Evolutionary conservation across 2,888 invertebrate species (phyloP), one percentile per base, ranked within the genome.

Genomic region (Heliothis peltigera): DNA sequence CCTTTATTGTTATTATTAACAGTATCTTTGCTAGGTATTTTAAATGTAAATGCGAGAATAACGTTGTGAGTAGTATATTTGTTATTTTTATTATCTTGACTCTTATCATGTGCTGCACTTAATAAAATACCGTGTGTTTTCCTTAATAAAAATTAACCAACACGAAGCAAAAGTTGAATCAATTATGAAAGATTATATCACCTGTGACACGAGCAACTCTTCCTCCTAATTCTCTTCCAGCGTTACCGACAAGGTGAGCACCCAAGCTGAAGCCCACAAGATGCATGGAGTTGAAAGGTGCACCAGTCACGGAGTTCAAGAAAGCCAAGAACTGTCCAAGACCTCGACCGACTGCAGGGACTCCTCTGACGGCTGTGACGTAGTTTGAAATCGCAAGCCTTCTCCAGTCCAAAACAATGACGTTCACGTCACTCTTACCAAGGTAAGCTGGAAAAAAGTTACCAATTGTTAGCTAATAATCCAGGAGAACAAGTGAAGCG

Each of bases 221-320:
- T 39, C 92, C 89, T 0, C 84, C 63, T 2, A 89, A 69, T 35
- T 81, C 75, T 21, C 87, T 81, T 1, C 91, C 92, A 70, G 91
- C 89, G 18, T 86, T 89, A 8, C 91, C 92, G 4, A 87, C 92
- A 0, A 93, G 65, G 59, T 95, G 94, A 39, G 91, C 88, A 1
- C 95, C 94, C 47, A 94, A 84, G 75, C 92, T 92, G 80, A 92
- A 91, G 4, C 95, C 95, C 4, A 93, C 79, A 2, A 94, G 62
- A 60, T 94, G 94, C 70, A 93, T 83, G 46, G 81, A 70, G 25
- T 77, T 67, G 25, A 84, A 74, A 0, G 80, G 67, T 17, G 67
- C 1, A 85, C 91, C 90, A 49, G 87, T 84, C 0, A 67, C 77
- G 1, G 47, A 22, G 63, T 81, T 77, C 1, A 91, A 54, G 79